These are phyloP conservation scores for Rhamnusium bicolor DNA, from an alignment of 2,888 invertebrate genomes.

Conservation along the genomic window DNA sequence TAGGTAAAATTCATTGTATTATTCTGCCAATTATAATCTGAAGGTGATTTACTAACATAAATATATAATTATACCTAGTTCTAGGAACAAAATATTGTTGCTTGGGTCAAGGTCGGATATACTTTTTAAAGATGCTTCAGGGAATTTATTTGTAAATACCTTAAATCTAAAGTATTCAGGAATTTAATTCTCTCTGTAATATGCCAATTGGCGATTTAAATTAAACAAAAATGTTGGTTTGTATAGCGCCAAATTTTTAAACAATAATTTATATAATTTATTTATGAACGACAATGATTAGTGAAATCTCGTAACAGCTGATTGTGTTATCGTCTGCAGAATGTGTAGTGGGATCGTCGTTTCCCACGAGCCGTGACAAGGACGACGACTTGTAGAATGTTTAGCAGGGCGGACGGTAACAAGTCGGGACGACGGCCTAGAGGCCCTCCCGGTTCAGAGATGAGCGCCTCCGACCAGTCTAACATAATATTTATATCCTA, in stretches of 20 bases:
- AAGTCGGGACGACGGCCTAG: conserved; percentile 38
- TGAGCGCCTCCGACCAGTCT: not conserved
- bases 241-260: not conserved
- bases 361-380: conserved; percentile 60
- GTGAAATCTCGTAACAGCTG: conserved; percentile 66
- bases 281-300: conserved; percentile 55
- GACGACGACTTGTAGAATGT: conserved; percentile 68
- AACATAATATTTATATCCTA: not conserved
- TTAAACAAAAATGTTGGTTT: not conserved
- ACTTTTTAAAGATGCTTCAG: not conserved
- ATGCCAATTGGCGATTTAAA: not conserved
- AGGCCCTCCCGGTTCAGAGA: conserved; percentile 11
- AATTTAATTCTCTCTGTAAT: not conserved
- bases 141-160: not conserved
- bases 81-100: not conserved
- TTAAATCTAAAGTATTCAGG: not conserved
- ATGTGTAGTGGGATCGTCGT: conserved; percentile 58
- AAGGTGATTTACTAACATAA: not conserved
- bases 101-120: not conserved
- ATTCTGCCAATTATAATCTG: not conserved
- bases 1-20: not conserved
- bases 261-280: not conserved
- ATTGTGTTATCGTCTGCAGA: conserved; percentile 65
- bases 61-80: not conserved
- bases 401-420: conserved; percentile 42